phyloP scores from a whole-genome alignment of 2,797 vertebrate genomes.

The Lutjanus argentimaculatus region DNA sequence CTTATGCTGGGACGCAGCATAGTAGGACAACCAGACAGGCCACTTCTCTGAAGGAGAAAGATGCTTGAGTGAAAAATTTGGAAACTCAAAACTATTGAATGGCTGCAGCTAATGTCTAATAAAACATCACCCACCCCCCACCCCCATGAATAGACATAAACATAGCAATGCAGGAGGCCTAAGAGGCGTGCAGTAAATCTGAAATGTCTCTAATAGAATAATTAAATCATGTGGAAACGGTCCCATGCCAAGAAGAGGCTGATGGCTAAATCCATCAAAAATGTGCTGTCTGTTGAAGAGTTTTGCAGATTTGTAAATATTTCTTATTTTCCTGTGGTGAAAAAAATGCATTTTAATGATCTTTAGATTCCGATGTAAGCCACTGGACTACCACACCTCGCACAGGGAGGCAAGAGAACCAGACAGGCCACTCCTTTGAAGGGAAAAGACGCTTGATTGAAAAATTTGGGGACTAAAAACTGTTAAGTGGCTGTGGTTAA shows the following conservation, averaged over 20 bases:
- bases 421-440: slow-evolving; percentile 58
- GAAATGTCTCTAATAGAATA: slow-evolving; percentile 55
- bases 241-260: slow-evolving; percentile 29
- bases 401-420: slow-evolving; percentile 1
- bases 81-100: slow-evolving; percentile 59
- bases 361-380: slow-evolving; percentile 35
- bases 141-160: slow-evolving; percentile 64
- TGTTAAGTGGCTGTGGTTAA: slow-evolving; percentile 64
- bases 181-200: slow-evolving; percentile 50
- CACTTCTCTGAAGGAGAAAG: slow-evolving; percentile 62
- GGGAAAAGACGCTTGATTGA: slow-evolving; percentile 66
- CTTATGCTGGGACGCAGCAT: background rate
- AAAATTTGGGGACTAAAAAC: slow-evolving; percentile 63
- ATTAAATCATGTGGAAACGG: slow-evolving; percentile 64
- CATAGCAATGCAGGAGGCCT: slow-evolving; percentile 47
- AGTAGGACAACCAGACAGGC: background rate
- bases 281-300: slow-evolving; percentile 30
- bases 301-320: slow-evolving; percentile 50
- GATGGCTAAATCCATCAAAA: slow-evolving; percentile 58
- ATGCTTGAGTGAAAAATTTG: slow-evolving; percentile 71
- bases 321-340: slow-evolving; percentile 59
- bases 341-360: slow-evolving; percentile 54
- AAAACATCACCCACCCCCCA: slow-evolving; percentile 76
- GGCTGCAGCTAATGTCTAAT: slow-evolving; percentile 68
- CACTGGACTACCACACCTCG: slow-evolving; percentile 29